phyloP scores from a whole-genome alignment of 2,888 invertebrate genomes.

The Parapristionchus giblindavisi region DNA sequence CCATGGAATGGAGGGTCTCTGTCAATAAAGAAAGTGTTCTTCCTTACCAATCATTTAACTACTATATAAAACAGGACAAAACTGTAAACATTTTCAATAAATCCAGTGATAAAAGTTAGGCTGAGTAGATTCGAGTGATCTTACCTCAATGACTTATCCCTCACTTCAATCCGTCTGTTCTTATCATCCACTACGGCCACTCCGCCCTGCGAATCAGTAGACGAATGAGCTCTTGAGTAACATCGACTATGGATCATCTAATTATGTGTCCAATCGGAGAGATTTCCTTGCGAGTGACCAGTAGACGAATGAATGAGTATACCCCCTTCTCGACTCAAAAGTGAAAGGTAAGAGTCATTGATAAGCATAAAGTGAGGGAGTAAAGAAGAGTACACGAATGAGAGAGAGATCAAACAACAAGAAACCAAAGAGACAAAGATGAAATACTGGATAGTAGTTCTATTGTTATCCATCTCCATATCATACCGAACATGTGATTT shows the following conservation, averaged over 20 bases:
- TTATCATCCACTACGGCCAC: slow-evolving; percentile 21
- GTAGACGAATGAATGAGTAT: too few relatives aligned
- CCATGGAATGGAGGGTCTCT: background rate
- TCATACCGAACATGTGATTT: background rate
- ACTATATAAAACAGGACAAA: too few relatives aligned
- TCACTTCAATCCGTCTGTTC: slow-evolving; percentile 29
- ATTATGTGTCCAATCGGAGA: background rate
- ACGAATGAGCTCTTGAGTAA: slow-evolving; percentile 32
- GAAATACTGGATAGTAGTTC: background rate
- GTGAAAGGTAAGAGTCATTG: background rate
- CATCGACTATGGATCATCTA: slow-evolving; percentile 29
- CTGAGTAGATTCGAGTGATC: background rate
- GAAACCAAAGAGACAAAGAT: background rate
- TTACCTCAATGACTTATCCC: slow-evolving; percentile 27
- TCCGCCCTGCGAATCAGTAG: background rate
- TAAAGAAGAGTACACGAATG: slow-evolving; percentile 1
- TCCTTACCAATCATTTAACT: too few relatives aligned
- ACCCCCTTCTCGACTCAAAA: background rate
- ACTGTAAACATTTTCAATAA: too few relatives aligned
- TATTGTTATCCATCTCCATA: too few relatives aligned
- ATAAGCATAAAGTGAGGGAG: background rate
- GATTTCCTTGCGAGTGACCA: background rate
- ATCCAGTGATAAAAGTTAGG: slow-evolving; percentile 25
- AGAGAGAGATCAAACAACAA: background rate
- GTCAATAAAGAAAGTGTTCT: too few relatives aligned